Percentiles rank a stretch among this genome's conserved stretches.
These are phyloP conservation scores for Ostrea edulis DNA, from an alignment of 1,140 invertebrate genomes.

Conservation along the genomic window DNA sequence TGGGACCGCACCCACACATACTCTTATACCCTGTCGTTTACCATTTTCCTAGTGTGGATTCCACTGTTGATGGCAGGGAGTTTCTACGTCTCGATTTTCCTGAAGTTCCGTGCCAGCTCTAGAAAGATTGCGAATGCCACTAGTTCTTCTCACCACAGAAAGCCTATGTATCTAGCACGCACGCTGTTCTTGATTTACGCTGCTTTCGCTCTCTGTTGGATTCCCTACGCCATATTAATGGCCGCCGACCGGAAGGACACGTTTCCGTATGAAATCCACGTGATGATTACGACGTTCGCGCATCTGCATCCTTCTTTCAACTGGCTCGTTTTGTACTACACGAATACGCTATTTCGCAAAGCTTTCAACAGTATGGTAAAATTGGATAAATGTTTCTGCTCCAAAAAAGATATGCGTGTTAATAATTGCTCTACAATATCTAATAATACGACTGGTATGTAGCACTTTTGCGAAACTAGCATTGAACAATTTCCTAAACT, in stretches of 20 bases:
- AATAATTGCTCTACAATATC: too few species aligned
- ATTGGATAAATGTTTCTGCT: background rate
- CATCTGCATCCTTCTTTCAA: slow-evolving; percentile 67
- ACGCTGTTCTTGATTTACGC: slow-evolving; percentile 66
- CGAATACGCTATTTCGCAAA: slow-evolving; percentile 57
- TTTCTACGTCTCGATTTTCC: slow-evolving; percentile 66
- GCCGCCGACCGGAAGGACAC: slow-evolving; percentile 56
- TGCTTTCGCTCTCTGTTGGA: slow-evolving; percentile 64
- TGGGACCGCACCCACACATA: slow-evolving; percentile 70
- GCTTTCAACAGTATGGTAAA: slow-evolving; percentile 49
- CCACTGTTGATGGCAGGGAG: slow-evolving; percentile 63
- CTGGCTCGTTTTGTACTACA: slow-evolving; percentile 63
- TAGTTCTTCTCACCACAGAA: background rate
- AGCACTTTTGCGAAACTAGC: too few species aligned
- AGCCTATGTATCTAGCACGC: slow-evolving; percentile 38
- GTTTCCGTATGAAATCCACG: slow-evolving; percentile 53
- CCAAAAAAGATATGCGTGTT: too few species aligned
- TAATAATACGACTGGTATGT: too few species aligned
- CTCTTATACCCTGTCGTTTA: slow-evolving; percentile 69
- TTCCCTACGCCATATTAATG: slow-evolving; percentile 63
- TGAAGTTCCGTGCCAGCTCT: slow-evolving; percentile 53
- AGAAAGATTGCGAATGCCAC: slow-evolving; percentile 7
- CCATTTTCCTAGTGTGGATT: slow-evolving; percentile 63
- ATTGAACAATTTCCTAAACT: too few species aligned
- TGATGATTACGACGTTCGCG: slow-evolving; percentile 62